These are phyloP conservation scores for Oxystoma pomonae DNA, from an alignment of 2,888 invertebrate genomes.

Conservation along the genomic window DNA sequence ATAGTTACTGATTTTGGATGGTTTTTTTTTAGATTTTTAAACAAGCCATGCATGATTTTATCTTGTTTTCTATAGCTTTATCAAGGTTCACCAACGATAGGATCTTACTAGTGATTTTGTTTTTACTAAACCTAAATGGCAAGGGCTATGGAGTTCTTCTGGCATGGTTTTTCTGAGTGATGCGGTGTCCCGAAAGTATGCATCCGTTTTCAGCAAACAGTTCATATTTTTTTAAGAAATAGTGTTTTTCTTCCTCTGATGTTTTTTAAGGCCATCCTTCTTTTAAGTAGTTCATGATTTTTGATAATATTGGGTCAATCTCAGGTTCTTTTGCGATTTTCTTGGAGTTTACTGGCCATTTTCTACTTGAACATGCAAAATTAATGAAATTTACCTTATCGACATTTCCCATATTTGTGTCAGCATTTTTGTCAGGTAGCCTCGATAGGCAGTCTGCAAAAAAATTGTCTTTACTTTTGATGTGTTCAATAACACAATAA, in stretches of 20 bases:
- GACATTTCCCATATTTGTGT: not conserved
- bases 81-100: not conserved
- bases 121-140: not conserved
- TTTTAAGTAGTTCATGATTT: not conserved
- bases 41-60: not conserved
- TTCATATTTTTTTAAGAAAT: not conserved
- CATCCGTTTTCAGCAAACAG: not conserved
- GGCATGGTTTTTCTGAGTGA: not conserved
- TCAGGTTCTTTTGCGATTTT: not conserved
- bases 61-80: not conserved
- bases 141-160: not conserved
- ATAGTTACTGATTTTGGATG: not conserved
- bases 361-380: not conserved
- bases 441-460: not conserved
- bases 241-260: not conserved
- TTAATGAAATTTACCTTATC: not conserved
- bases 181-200: not conserved
- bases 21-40: not conserved
- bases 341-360: not conserved
- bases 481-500: conserved; percentile 14
- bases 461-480: conserved; percentile 10
- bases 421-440: not conserved
- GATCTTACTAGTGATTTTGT: not conserved
- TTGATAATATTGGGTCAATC: not conserved
- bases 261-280: not conserved